Conservation (phyloP, 2,797 vertebrate genomes). For the Rallus crepitans region DNA sequence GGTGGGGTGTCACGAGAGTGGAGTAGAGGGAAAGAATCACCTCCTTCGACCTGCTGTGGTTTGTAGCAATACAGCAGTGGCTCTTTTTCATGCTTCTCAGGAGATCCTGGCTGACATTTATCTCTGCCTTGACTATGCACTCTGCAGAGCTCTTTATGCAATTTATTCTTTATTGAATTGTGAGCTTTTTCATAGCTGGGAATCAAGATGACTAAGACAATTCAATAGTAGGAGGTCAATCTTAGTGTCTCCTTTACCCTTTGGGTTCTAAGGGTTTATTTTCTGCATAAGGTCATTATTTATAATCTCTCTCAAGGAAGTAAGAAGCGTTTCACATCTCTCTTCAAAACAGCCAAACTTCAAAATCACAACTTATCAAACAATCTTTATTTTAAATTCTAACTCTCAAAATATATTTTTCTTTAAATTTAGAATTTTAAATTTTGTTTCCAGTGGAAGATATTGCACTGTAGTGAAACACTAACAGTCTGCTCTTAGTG, state of each 20-base stretch:
- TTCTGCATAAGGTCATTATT: background rate
- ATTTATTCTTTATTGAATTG: constrained; percentile 36
- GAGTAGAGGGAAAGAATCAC: too few species aligned
- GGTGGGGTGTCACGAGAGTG: too few species aligned
- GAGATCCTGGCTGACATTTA: background rate
- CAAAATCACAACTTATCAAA: background rate
- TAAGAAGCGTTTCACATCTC: background rate
- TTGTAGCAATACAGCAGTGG: background rate
- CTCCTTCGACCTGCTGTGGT: background rate
- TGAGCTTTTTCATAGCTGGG: background rate
- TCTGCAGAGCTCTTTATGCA: constrained; percentile 26
- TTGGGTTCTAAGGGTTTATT: constrained; percentile 17
- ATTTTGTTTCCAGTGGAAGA: background rate
- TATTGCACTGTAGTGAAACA: background rate
- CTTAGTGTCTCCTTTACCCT: constrained; percentile 29
- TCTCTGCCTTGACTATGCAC: background rate
- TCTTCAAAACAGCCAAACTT: background rate
- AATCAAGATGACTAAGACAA: constrained; percentile 54
- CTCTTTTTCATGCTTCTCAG: background rate
- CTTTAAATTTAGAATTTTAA: background rate
- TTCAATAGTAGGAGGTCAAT: constrained; percentile 42
- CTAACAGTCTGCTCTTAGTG: background rate
- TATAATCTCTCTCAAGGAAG: background rate
- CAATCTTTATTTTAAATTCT: background rate
- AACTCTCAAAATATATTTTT: background rate